A percentile compares a stretch with the other conserved stretches of the same genome.
These are phyloP conservation scores for Jordanella pulchra DNA, from an alignment of 2,797 vertebrate species.

Conservation along the genomic window DNA sequence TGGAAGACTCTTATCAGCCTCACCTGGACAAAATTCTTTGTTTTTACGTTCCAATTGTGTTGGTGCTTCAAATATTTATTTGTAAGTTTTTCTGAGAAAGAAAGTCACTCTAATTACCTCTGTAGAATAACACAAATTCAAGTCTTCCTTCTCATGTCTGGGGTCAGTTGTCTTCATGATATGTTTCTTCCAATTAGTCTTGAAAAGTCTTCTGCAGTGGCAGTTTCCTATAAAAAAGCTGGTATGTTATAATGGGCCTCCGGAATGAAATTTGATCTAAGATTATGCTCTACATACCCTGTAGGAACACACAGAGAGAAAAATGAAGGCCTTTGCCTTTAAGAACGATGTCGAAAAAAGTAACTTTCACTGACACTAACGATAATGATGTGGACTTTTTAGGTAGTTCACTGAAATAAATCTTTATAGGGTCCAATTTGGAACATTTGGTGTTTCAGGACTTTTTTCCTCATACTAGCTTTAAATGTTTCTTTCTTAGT, in stretches of 20 bases:
- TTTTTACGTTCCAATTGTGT: background rate
- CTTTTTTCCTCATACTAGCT: background rate
- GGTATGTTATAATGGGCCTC: background rate
- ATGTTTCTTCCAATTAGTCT: background rate
- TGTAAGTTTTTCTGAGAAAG: background rate
- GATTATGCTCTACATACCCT: background rate
- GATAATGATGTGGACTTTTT: conserved; percentile 4
- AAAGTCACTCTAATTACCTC: background rate
- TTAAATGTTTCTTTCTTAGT: background rate
- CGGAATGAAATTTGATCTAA: background rate
- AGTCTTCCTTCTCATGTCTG: background rate
- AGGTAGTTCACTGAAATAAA: conserved; percentile 19
- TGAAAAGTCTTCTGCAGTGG: background rate
- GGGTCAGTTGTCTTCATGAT: conserved; percentile 3
- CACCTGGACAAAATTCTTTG: background rate
- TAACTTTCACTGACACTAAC: conserved; percentile 5
- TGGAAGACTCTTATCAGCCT: too few relatives aligned
- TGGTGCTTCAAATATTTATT: background rate
- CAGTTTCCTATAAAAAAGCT: conserved; percentile 4
- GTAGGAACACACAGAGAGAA: background rate
- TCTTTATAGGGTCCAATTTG: background rate
- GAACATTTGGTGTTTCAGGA: background rate
- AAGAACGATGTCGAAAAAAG: background rate
- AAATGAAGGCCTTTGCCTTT: conserved; percentile 13
- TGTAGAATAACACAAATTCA: background rate